A percentile compares a stretch with the other conserved stretches of the same genome.
Evolutionary conservation across 2,797 vertebrate species (phyloP).

Genomic region (Periparus ater): DNA sequence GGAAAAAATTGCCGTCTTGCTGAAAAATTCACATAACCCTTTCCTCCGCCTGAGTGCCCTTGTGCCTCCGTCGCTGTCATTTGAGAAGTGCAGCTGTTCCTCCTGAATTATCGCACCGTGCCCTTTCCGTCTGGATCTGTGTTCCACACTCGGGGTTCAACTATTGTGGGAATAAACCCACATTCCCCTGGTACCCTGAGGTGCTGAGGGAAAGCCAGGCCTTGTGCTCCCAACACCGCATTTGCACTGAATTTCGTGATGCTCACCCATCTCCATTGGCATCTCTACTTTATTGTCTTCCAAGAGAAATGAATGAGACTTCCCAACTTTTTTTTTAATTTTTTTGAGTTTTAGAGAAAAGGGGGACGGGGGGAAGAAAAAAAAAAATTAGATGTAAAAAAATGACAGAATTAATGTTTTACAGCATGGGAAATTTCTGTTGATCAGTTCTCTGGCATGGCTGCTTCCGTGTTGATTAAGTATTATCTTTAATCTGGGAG

Average conservation of each 20-base stretch:
- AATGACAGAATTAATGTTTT: not conserved
- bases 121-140: rapidly evolving
- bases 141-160: rapidly evolving
- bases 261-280: rapidly evolving
- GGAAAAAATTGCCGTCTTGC: not conserved
- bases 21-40: too few species aligned
- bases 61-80: rapidly evolving
- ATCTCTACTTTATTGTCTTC: not conserved
- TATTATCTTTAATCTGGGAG: not conserved
- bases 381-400: rapidly evolving
- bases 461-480: not conserved
- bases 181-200: rapidly evolving
- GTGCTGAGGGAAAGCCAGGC: too few species aligned
- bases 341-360: not conserved
- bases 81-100: not conserved
- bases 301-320: not conserved
- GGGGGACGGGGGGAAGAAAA: rapidly evolving
- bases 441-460: not conserved
- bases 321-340: not conserved
- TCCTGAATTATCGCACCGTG: rapidly evolving
- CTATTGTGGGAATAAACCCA: rapidly evolving
- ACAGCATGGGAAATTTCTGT: not conserved
- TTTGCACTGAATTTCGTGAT: not conserved
- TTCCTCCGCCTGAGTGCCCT: not conserved
- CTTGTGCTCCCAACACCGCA: rapidly evolving